Base-by-base conservation (phyloP, 1,140 invertebrate species). In the Euwallacea similis region DNA sequence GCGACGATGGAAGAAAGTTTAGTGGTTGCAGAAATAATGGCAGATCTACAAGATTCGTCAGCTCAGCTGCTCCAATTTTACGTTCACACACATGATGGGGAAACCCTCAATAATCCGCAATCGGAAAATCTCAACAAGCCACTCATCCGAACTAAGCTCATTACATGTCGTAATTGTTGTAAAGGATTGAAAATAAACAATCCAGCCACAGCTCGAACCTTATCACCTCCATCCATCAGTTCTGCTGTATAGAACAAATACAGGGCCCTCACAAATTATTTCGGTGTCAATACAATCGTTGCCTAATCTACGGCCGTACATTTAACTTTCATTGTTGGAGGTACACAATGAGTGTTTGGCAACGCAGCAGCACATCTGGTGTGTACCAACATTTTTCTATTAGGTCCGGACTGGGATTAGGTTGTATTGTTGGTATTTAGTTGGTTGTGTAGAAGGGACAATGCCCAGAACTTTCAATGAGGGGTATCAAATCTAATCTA, bases 251-350 rank as follows among this genome's bases (percentile, higher is more conserved):
- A 73, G 66, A 76, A 74, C 66, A 73, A 74, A 71, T 70, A 72
- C 71, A 50, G 42, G 58, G 64, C 78, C 77, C 78, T 77, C 78
- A 78, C 78, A 79, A 79, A 79, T 79, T 78, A 79, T 76, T 76
- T 68, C 66, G 66, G 74, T 77, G 78, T 79, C 77, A 79, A 79
- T 79, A 79, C 76, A 79, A 79, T 78, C 73, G 74, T 75, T 79
- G 77, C 77, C 78, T 79, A 79, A 79, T 79, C 78, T 76, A 74
- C 76, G 76, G 78, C 78, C 78, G 74, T 76, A 79, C 78, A 77
- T 79, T 79, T 79, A 79, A 79, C 78, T 79, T 79, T 79, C 78
- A 79, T 79, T 79, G 77, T 79, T 76, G 65, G 68, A 71, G 71
- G 64, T 7, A 61, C 73, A 78, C 77, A 79, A 78, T 79, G 77